These are phyloP conservation scores for Herpetotheres cachinnans DNA, from an alignment of 2,113 vertebrate genomes.

Conservation along the genomic window DNA sequence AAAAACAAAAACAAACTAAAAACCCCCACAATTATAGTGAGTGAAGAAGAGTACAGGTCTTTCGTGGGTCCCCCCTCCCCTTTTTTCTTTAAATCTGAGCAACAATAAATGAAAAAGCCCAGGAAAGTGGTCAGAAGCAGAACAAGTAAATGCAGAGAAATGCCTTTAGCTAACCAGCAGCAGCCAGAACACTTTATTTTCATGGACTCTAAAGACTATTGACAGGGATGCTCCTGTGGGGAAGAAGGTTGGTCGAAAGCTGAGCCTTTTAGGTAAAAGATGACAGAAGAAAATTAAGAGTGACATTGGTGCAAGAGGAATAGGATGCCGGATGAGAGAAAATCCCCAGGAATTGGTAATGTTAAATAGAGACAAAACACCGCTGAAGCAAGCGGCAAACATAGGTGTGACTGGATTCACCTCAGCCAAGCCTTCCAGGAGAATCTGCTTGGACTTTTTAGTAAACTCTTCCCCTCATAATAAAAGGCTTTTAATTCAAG, in stretches of 20 bases:
- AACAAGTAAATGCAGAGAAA: neutral
- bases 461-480: neutral
- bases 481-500: neutral
- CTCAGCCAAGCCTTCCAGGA: neutral
- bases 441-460: neutral
- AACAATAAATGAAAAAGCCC: neutral
- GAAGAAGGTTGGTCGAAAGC: neutral
- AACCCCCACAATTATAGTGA: neutral
- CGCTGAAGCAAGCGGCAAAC: neutral
- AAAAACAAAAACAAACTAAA: no score
- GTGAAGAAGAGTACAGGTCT: neutral
- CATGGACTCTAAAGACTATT: neutral
- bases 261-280: neutral
- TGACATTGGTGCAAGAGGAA: neutral
- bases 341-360: neutral
- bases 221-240: constrained; percentile 29
- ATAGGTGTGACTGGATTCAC: neutral
- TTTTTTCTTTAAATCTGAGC: neutral
- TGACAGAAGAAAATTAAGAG: neutral
- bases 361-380: neutral
- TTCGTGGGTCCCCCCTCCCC: neutral
- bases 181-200: constrained; percentile 24
- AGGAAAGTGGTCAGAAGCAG: neutral
- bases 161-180: constrained; percentile 29
- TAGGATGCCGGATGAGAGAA: neutral